phyloP scores from a whole-genome alignment of 2,797 vertebrate genomes.

The Glyptemys insculpta region DNA sequence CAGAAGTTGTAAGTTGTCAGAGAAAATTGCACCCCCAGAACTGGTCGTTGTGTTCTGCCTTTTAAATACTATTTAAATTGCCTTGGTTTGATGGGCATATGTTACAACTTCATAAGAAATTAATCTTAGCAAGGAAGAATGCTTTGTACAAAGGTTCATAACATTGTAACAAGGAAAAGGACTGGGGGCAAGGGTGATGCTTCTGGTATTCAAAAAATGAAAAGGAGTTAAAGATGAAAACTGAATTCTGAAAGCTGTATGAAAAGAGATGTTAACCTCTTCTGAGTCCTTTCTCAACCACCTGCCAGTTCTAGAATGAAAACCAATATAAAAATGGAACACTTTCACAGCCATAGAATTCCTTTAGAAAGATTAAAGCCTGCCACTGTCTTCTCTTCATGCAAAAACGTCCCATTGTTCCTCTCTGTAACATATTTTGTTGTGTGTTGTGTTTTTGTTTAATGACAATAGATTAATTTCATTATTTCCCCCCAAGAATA shows the following conservation, averaged over 20 bases:
- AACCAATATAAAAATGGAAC: constrained; percentile 44
- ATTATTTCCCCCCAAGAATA: background rate
- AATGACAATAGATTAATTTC: constrained; percentile 12
- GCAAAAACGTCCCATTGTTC: background rate
- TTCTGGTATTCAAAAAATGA: constrained; percentile 26
- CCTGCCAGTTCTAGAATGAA: constrained; percentile 59
- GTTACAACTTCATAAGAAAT: background rate
- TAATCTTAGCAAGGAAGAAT: background rate
- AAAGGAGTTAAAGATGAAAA: constrained; percentile 38
- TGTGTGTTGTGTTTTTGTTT: constrained; percentile 1
- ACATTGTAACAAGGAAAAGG: rapidly evolving
- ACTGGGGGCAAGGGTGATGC: background rate
- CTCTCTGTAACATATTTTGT: constrained; percentile 28
- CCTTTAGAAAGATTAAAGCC: constrained; percentile 59
- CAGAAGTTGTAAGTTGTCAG: background rate
- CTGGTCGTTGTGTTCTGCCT: background rate
- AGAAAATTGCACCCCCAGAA: background rate
- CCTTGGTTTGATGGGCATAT: background rate
- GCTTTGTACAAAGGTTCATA: background rate
- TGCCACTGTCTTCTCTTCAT: background rate
- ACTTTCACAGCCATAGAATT: constrained; percentile 42
- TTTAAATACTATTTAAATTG: background rate
- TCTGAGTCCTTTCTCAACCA: constrained; percentile 51
- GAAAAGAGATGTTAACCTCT: constrained; percentile 62
- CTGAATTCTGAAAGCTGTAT: constrained; percentile 38